Evolutionary conservation across 2,888 invertebrate species (phyloP), one percentile per base, ranked within the genome.

Genomic region (Xestia xanthographa): DNA sequence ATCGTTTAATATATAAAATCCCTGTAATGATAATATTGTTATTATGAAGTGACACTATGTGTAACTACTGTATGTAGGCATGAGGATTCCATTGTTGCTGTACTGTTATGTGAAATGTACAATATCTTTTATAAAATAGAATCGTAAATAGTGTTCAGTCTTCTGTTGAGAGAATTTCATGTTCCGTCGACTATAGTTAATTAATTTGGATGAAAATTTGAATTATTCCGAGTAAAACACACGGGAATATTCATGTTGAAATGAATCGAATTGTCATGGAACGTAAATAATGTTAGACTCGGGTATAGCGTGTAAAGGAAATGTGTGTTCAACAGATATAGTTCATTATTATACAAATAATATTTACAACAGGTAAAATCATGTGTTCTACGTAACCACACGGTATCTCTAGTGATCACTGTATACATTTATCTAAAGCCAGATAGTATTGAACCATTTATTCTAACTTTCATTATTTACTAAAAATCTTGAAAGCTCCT

Each of bases 391-490:
- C 89, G 88, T 91, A 92, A 91, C 88, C 90, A 92, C 90, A 90
- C 91, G 90, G 91, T 92, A 92, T 88, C 87, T 89, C 88, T 92
- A 92, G 92, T 92, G 93, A 94, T 94, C 93, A 94, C 95, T 95
- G 96, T 96, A 96, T 96, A 96, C 95, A 94, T 95, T 91, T 96
- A 95, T 95, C 96, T 96, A 96, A 95, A 96, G 96, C 96, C 96
- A 94, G 95, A 93, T 93, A 93, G 94, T 94, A 93, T 94, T 92
- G 93, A 94, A 94, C 93, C 92, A 93, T 94, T 94, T 95, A 95
- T 90, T 92, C 96, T 96, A 95, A 95, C 92, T 93, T 95, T 91
- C 93, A 93, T 92, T 95, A 95, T 95, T 95, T 91, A 95, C 95
- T 96, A 96, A 95, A 48, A 95, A 95, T 93, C 91, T 96, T 94